phyloP scores from a whole-genome alignment of 1,140 invertebrate species.

The Macrobrachium rosenbergii region DNA sequence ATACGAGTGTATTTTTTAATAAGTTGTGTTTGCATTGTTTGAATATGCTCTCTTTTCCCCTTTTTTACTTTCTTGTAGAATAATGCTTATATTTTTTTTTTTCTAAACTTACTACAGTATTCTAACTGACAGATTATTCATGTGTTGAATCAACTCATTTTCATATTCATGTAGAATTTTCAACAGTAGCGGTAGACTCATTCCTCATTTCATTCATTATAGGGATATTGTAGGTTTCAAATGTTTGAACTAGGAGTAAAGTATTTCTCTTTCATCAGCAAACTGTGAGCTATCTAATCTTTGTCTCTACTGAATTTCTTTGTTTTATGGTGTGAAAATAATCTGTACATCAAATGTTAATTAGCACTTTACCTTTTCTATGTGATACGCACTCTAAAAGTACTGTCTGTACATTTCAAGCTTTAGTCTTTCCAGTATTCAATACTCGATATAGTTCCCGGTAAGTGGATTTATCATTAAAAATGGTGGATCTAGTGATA shows the following conservation, averaged over 20 bases:
- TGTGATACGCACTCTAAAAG: no score
- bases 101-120: slow-evolving; percentile 43
- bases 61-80: slow-evolving; percentile 14
- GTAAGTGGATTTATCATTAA: no score
- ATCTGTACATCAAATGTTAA: not conserved
- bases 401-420: no score
- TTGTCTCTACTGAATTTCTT: no score
- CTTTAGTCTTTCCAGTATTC: no score
- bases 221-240: slow-evolving; percentile 43
- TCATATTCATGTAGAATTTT: slow-evolving; percentile 48
- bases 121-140: slow-evolving; percentile 33
- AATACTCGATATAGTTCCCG: no score
- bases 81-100: slow-evolving; percentile 35
- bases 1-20: slow-evolving; percentile 5
- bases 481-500: no score
- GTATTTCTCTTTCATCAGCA: slow-evolving; percentile 6
- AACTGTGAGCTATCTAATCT: no score
- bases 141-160: slow-evolving; percentile 43
- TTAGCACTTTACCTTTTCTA: no score
- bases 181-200: slow-evolving; percentile 39
- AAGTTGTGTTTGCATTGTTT: slow-evolving; percentile 34
- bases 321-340: no score
- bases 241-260: not conserved
- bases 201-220: slow-evolving; percentile 54
- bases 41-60: slow-evolving; percentile 43